These are phyloP conservation scores for Eretmochelys imbricata DNA, from an alignment of 2,113 vertebrate genomes.

Conservation along the genomic window DNA sequence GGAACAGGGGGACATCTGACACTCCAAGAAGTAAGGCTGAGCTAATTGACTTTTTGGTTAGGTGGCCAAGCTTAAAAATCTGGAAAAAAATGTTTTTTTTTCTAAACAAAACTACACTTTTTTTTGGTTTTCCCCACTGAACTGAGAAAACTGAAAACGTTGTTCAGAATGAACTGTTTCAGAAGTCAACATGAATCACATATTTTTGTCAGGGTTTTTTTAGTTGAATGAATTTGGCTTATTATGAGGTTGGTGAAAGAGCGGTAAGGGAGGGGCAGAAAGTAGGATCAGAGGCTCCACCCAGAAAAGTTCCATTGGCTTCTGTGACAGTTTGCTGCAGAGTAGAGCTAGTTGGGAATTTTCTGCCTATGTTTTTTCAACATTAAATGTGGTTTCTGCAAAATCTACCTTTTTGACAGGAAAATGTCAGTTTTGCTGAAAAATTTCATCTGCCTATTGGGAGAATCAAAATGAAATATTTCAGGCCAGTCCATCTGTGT, in stretches of 20 bases:
- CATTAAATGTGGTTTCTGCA: not conserved
- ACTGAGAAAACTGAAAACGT: not conserved
- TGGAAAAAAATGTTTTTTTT: not conserved
- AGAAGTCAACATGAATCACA: not conserved
- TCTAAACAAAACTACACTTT: not conserved
- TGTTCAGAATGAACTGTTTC: not conserved
- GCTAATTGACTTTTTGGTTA: not conserved
- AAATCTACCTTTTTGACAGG: not conserved
- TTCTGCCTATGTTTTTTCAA: not conserved
- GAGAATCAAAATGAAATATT: not conserved
- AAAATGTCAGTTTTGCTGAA: not conserved
- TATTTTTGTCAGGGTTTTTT: not conserved
- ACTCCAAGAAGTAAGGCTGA: not conserved
- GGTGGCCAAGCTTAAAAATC: not conserved
- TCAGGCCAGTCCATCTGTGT: not conserved
- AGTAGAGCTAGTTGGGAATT: not conserved
- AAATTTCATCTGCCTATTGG: no score
- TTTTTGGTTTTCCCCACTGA: not conserved
- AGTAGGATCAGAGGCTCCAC: not conserved
- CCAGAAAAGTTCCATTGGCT: not conserved
- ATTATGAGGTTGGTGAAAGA: not conserved
- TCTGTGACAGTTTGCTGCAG: not conserved
- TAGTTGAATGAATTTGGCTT: not conserved
- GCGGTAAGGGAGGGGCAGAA: not conserved
- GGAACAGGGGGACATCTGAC: no score